phyloP scores from a whole-genome alignment of 2,797 vertebrate genomes.

The Anableps anableps region DNA sequence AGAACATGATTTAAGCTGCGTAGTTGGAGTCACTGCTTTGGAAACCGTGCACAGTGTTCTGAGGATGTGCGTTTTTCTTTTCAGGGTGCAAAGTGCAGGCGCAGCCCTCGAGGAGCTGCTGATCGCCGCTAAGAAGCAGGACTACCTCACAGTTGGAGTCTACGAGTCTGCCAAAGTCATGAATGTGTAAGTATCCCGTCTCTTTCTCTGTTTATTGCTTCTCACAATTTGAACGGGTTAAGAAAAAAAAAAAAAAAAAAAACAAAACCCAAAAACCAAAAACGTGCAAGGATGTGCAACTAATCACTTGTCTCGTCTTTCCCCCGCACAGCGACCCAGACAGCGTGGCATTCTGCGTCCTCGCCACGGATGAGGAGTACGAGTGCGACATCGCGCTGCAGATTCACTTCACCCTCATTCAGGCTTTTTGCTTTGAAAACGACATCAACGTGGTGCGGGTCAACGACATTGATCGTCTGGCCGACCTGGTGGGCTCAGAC shows the following conservation, averaged over 20 bases:
- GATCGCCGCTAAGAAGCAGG: slow-evolving; percentile 90
- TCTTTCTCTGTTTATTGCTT: neutral
- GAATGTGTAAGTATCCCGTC: slow-evolving; percentile 91
- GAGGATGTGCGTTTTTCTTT: slow-evolving; percentile 37
- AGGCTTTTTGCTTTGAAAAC: slow-evolving; percentile 98
- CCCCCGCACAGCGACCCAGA: slow-evolving; percentile 88
- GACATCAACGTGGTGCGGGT: slow-evolving; percentile 96
- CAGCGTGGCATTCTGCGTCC: slow-evolving; percentile 93
- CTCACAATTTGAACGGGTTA: neutral
- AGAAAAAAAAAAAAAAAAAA: neutral
- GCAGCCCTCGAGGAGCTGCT: slow-evolving; percentile 91
- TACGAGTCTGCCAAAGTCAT: slow-evolving; percentile 98
- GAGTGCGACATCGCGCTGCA: slow-evolving; percentile 96
- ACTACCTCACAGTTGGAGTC: slow-evolving; percentile 94
- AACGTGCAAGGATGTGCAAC: neutral
- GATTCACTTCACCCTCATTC: slow-evolving; percentile 98
- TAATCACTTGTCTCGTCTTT: slow-evolving; percentile 17
- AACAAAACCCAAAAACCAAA: too few species aligned
- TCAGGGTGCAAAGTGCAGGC: slow-evolving; percentile 92
- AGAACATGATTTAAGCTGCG: neutral
- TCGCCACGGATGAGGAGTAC: slow-evolving; percentile 93
- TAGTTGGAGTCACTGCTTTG: rapidly evolving
- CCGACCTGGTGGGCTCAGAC: slow-evolving; percentile 86
- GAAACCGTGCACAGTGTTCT: slow-evolving; percentile 15
- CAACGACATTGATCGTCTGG: slow-evolving; percentile 88